Evolutionary conservation across 2,113 vertebrate species (phyloP).

Genomic region (Malurus cyaneus): DNA sequence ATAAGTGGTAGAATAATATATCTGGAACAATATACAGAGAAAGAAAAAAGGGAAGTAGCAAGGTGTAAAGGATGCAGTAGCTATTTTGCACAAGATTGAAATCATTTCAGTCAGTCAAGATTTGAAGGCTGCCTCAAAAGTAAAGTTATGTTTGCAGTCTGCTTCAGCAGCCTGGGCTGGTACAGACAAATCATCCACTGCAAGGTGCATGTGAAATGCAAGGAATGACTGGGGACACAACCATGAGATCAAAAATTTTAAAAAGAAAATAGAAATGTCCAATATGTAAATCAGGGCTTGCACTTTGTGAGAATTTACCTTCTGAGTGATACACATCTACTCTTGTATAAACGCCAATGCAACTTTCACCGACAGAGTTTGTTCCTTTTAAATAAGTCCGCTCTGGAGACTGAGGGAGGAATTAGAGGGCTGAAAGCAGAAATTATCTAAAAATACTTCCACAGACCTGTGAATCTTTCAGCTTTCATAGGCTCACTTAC

Average conservation of each 20-base stretch:
- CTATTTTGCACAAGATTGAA: not conserved
- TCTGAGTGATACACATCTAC: no score
- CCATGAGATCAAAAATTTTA: not conserved
- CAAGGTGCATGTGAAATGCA: not conserved
- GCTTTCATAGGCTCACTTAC: not conserved
- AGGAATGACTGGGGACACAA: not conserved
- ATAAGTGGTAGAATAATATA: not conserved
- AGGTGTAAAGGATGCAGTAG: not conserved
- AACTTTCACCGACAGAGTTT: not conserved
- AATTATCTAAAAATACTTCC: not conserved
- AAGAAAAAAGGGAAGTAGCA: not conserved
- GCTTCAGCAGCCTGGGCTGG: not conserved
- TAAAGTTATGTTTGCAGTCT: not conserved
- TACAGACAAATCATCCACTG: not conserved
- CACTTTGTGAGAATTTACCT: not conserved
- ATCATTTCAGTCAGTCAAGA: not conserved
- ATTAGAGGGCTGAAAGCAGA: accelerated
- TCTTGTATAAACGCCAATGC: not conserved
- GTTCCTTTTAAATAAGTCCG: not conserved
- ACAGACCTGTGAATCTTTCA: not conserved
- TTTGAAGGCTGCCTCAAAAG: not conserved
- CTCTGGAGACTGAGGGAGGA: not conserved
- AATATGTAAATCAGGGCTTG: not conserved
- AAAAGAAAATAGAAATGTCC: not conserved
- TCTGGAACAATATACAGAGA: not conserved